Percentiles rank a stretch among this genome's conserved stretches.
These are phyloP conservation scores for Lithosia quadra DNA, from an alignment of 2,888 invertebrate species.

Conservation along the genomic window DNA sequence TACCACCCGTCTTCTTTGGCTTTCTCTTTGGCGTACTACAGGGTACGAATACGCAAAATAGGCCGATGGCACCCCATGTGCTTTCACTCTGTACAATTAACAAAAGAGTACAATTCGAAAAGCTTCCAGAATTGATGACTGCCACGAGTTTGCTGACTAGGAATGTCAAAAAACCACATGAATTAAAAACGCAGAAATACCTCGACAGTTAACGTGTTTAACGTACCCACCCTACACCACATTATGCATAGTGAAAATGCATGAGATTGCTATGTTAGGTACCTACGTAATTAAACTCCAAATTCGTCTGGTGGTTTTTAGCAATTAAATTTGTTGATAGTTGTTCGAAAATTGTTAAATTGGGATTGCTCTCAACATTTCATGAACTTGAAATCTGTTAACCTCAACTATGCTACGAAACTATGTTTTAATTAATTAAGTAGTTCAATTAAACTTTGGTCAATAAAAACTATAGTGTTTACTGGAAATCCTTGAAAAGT, in stretches of 20 bases:
- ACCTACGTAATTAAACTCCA: background rate
- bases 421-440: constrained; percentile 3
- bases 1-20: too few relatives aligned
- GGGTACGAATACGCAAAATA: too few relatives aligned
- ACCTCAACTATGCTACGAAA: background rate
- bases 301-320: constrained; percentile 5
- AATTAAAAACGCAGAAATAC: background rate
- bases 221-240: too few relatives aligned
- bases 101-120: too few relatives aligned
- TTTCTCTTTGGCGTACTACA: too few relatives aligned
- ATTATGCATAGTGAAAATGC: too few relatives aligned
- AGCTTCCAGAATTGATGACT: too few relatives aligned
- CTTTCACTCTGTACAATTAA: too few relatives aligned
- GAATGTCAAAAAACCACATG: background rate
- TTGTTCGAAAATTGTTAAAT: background rate
- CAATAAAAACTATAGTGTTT: background rate
- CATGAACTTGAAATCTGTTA: constrained; percentile 2
- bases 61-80: too few relatives aligned
- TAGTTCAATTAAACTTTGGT: background rate
- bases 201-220: too few relatives aligned
- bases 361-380: background rate
- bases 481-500: background rate
- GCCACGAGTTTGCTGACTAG: background rate
- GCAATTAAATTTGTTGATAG: background rate
- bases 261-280: background rate